Conservation (phyloP, 2,797 vertebrate genomes). For the Thripadectes ignobilis region DNA sequence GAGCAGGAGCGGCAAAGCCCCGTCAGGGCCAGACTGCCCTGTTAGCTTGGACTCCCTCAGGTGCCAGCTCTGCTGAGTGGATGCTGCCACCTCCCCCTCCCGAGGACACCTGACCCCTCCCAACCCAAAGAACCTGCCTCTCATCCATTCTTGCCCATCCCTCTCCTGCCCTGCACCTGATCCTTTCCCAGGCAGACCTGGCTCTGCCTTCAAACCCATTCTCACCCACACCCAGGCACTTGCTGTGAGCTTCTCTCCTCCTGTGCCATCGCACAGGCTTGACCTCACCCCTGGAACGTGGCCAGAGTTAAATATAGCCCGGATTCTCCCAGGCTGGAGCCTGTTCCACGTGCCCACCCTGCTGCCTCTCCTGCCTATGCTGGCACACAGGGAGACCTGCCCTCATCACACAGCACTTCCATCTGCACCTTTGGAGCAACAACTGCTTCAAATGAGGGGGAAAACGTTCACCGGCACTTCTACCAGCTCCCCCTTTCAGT, state of each 20-base stretch:
- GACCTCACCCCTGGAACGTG: not conserved
- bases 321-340: not conserved
- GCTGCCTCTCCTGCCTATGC: not conserved
- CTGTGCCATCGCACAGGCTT: not conserved
- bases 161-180: not conserved
- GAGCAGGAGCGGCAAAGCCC: not conserved
- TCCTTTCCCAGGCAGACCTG: not conserved
- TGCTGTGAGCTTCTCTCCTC: not conserved
- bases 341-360: not conserved
- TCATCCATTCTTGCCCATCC: not conserved
- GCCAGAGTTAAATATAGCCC: constrained; percentile 15
- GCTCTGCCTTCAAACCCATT: not conserved
- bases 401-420: not conserved
- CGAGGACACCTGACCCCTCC: not conserved
- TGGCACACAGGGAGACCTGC: not conserved
- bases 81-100: not conserved
- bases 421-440: not conserved
- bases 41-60: not conserved
- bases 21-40: not conserved
- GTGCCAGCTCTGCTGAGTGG: not conserved
- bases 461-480: accelerated
- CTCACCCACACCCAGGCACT: not conserved
- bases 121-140: not conserved
- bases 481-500: not conserved
- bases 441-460: not conserved